A percentile compares a stretch with the other conserved stretches of the same genome.
Evolutionary conservation across 2,888 invertebrate genomes (phyloP).

Genomic region (Hyposoter didymator): DNA sequence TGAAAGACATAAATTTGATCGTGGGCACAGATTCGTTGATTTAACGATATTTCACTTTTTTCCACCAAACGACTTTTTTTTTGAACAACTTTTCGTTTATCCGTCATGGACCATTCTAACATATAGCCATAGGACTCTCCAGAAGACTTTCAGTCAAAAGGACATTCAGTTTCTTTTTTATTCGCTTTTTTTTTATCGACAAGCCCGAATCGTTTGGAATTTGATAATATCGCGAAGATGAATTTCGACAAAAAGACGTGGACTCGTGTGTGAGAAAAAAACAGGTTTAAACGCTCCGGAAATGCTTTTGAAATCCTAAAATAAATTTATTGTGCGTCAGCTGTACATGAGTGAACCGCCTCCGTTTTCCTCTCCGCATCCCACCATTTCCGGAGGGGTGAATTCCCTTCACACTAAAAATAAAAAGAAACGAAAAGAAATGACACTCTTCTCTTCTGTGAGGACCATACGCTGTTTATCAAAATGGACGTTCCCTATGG

Average conservation of each 20-base stretch:
- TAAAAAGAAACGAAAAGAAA: neutral
- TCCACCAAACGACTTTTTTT: neutral
- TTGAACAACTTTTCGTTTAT: neutral
- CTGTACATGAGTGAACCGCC: constrained; percentile 24
- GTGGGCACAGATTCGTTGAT: constrained; percentile 1
- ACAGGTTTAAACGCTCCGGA: constrained; percentile 35
- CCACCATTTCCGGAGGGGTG: constrained; percentile 38
- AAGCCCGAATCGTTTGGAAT: constrained; percentile 26
- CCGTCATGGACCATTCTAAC: neutral
- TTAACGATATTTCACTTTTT: neutral
- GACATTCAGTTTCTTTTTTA: neutral
- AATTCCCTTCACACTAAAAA: constrained; percentile 45
- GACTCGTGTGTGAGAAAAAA: constrained; percentile 3
- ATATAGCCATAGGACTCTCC: neutral
- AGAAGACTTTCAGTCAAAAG: neutral
- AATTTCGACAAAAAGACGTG: neutral
- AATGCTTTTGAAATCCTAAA: constrained; percentile 32
- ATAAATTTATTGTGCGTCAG: constrained; percentile 51
- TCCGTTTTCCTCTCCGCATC: neutral
- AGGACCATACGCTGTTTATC: constrained; percentile 28
- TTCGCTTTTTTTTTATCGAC: constrained; percentile 31
- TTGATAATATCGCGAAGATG: constrained; percentile 37
- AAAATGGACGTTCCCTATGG: constrained; percentile 18
- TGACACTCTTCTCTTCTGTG: neutral
- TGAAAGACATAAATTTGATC: constrained; percentile 3